Conservation (phyloP, 2,888 invertebrate species). For the Tipula lateralis region DNA sequence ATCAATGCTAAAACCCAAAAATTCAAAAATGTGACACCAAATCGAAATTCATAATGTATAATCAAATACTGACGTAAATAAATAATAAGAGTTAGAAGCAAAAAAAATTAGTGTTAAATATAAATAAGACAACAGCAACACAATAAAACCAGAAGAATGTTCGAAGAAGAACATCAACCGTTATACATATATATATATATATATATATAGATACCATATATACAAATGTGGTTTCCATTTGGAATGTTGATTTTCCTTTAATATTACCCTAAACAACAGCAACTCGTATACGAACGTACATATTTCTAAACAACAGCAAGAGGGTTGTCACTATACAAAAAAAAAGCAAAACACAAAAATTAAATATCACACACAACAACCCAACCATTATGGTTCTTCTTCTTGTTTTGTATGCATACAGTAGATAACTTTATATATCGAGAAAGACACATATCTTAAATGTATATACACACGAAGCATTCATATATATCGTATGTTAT, state of each 20-base stretch:
- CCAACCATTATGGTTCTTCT: slow-evolving; percentile 11
- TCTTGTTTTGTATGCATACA: neutral
- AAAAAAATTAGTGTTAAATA: slow-evolving; percentile 12
- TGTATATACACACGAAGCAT: neutral
- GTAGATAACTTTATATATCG: neutral
- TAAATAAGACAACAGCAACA: neutral
- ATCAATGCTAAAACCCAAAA: too few species aligned
- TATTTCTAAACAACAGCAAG: neutral
- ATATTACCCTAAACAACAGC: slow-evolving; percentile 7
- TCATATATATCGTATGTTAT: neutral
- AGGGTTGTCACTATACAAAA: slow-evolving; percentile 13
- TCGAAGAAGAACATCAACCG: neutral
- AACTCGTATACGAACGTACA: neutral
- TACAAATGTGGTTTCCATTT: neutral
- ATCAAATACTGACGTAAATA: neutral
- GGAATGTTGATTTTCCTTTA: slow-evolving; percentile 24
- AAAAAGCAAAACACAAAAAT: neutral
- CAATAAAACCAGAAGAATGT: slow-evolving; percentile 1
- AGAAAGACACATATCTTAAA: neutral
- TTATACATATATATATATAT: neutral
- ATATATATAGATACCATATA: neutral
- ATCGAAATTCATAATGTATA: neutral
- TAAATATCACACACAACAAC: slow-evolving; percentile 9
- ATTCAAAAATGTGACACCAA: neutral
- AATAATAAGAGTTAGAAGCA: neutral